These are phyloP conservation scores for Colletes collaris DNA, from an alignment of 2,888 invertebrate species.

Conservation along the genomic window DNA sequence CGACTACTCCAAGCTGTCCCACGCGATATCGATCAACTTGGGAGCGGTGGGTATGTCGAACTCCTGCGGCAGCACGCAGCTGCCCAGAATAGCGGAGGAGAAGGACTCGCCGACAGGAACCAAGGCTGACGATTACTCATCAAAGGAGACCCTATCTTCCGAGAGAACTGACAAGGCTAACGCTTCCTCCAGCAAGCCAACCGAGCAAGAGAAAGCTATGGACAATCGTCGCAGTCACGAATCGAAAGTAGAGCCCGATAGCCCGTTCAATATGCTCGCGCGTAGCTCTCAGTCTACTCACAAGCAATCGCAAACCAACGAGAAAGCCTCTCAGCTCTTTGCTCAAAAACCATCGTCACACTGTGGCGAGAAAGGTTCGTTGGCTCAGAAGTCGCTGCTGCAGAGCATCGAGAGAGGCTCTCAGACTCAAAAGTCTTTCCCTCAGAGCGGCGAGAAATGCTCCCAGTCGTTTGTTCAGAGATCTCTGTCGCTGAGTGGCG, in stretches of 20 bases:
- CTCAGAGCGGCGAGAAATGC: slow-evolving; percentile 26
- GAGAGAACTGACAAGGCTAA: slow-evolving; percentile 48
- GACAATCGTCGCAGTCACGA: slow-evolving; percentile 25
- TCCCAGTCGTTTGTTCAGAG: slow-evolving; percentile 7
- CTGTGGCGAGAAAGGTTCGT: slow-evolving; percentile 21
- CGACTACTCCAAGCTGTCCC: slow-evolving; percentile 77
- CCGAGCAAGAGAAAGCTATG: slow-evolving; percentile 6
- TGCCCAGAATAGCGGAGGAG: slow-evolving; percentile 94
- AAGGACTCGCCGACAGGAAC: slow-evolving; percentile 91
- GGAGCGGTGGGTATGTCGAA: slow-evolving; percentile 77
- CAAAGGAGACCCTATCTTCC: slow-evolving; percentile 57
- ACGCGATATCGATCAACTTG: slow-evolving; percentile 80
- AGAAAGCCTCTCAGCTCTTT: slow-evolving; percentile 14
- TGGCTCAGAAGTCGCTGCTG: slow-evolving; percentile 29
- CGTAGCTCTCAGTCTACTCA: slow-evolving; percentile 9
- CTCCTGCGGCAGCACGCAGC: slow-evolving; percentile 81
- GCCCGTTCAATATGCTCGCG: background rate
- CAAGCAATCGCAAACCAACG: slow-evolving; percentile 36
- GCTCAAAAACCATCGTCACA: slow-evolving; percentile 37
- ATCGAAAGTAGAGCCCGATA: slow-evolving; percentile 3
- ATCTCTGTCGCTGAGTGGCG: slow-evolving; percentile 11
- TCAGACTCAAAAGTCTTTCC: slow-evolving; percentile 17
- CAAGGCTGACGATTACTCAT: slow-evolving; percentile 76
- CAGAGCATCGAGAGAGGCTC: slow-evolving; percentile 13
- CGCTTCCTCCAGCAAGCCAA: slow-evolving; percentile 1